phyloP scores from a whole-genome alignment of 2,797 vertebrate genomes.

The Crax fasciolata region DNA sequence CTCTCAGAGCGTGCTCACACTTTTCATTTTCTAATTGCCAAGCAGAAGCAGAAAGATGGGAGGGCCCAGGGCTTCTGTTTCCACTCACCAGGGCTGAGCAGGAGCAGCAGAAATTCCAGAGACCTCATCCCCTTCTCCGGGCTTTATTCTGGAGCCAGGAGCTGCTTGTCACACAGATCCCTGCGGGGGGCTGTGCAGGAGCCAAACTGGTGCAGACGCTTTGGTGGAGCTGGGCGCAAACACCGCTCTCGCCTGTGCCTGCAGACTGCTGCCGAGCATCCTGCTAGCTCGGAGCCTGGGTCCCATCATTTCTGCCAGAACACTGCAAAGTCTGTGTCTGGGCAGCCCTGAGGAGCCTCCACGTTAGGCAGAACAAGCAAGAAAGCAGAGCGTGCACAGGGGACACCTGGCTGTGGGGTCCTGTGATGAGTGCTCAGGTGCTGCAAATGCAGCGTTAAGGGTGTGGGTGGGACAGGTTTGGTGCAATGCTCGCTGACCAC shows the following conservation, averaged over 20 bases:
- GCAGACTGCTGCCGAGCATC: rapidly evolving
- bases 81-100: not conserved
- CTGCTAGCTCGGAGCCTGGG: too few relatives aligned
- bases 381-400: rapidly evolving
- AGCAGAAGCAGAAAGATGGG: not conserved
- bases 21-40: not conserved
- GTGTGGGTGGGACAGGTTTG: not conserved
- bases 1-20: rapidly evolving
- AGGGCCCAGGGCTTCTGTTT: not conserved
- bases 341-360: not conserved
- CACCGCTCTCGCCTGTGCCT: not conserved
- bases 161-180: not conserved
- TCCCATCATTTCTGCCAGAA: rapidly evolving
- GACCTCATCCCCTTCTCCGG: not conserved
- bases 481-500: rapidly evolving
- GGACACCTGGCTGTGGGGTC: rapidly evolving
- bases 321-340: not conserved
- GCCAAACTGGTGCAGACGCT: too few relatives aligned
- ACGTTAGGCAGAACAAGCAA: not conserved
- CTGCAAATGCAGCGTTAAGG: not conserved
- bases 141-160: not conserved
- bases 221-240: not conserved
- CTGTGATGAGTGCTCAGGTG: rapidly evolving
- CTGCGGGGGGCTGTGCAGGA: not conserved
- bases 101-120: not conserved